Percentiles rank a stretch among this genome's conserved stretches.
phyloP scores from a whole-genome alignment of 2,888 invertebrate species.

The Diadegma fenestrale region DNA sequence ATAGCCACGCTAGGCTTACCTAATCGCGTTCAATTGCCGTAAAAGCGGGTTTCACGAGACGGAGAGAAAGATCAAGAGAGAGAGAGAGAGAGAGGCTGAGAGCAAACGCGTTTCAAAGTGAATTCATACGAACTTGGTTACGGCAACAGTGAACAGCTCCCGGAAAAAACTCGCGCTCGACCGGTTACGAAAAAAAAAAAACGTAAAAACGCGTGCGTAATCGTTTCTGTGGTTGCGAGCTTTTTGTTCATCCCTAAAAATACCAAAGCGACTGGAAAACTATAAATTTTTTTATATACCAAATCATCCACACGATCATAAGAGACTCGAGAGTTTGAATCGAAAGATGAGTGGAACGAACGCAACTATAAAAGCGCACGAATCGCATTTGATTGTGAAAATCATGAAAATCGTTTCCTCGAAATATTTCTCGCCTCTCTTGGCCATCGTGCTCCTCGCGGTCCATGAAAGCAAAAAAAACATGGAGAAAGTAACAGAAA shows the following conservation, averaged over 20 bases:
- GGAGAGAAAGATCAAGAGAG: conserved; percentile 36
- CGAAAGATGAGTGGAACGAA: neutral
- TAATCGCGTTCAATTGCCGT: conserved; percentile 83
- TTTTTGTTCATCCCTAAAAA: conserved; percentile 48
- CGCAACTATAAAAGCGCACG: conserved; percentile 15
- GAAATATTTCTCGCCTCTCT: conserved; percentile 41
- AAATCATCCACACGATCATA: neutral
- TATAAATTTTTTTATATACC: conserved; percentile 19
- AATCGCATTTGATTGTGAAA: conserved; percentile 5
- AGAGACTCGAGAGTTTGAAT: neutral
- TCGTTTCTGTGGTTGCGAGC: conserved; percentile 42
- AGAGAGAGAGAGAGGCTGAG: conserved; percentile 11
- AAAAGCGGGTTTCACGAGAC: conserved; percentile 76
- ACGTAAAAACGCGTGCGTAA: conserved; percentile 41
- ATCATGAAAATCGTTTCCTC: conserved; percentile 16
- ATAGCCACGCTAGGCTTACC: conserved; percentile 72
- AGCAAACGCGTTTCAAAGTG: conserved; percentile 36
- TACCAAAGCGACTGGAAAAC: conserved; percentile 4
- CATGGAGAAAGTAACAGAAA: conserved; percentile 52
- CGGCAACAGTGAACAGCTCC: conserved; percentile 50
- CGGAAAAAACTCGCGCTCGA: conserved; percentile 60
- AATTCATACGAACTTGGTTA: conserved; percentile 34
- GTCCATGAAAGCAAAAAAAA: conserved; percentile 33
- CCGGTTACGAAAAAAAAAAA: conserved; percentile 61
- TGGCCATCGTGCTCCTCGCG: neutral